phyloP scores from a whole-genome alignment of 2,113 vertebrate genomes.

The Sapayoa aenigma region DNA sequence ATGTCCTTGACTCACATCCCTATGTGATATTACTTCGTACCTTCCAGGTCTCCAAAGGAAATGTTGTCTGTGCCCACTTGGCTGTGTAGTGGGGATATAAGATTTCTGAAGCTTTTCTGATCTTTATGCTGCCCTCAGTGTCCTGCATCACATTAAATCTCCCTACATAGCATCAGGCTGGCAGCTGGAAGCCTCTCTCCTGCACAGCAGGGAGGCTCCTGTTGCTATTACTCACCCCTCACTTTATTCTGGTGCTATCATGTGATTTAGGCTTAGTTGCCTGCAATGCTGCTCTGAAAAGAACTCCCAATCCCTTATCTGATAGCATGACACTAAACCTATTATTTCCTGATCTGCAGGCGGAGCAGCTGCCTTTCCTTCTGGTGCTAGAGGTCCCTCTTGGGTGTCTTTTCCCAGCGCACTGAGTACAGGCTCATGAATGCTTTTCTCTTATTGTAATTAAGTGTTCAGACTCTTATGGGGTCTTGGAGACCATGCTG shows the following conservation, averaged over 20 bases:
- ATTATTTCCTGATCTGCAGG: neutral
- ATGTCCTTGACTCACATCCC: neutral
- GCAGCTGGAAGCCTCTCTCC: neutral
- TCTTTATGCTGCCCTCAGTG: neutral
- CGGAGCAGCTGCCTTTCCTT: neutral
- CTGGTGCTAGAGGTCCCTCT: neutral
- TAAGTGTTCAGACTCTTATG: neutral
- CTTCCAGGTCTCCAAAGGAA: neutral
- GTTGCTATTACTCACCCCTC: neutral
- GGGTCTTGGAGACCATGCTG: neutral
- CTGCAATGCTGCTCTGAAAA: neutral
- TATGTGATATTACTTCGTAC: neutral
- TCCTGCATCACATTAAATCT: neutral
- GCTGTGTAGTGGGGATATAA: neutral
- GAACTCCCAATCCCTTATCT: neutral
- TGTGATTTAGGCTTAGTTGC: neutral
- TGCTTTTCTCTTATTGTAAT: neutral
- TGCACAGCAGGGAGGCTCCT: neutral
- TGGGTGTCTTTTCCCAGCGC: accelerated
- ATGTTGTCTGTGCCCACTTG: neutral
- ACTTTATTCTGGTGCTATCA: neutral
- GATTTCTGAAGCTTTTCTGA: neutral
- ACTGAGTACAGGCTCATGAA: neutral
- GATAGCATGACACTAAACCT: neutral
- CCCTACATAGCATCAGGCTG: neutral